Evolutionary conservation across 2,113 vertebrate species (phyloP).

Genomic region (Odocoileus virginianus): DNA sequence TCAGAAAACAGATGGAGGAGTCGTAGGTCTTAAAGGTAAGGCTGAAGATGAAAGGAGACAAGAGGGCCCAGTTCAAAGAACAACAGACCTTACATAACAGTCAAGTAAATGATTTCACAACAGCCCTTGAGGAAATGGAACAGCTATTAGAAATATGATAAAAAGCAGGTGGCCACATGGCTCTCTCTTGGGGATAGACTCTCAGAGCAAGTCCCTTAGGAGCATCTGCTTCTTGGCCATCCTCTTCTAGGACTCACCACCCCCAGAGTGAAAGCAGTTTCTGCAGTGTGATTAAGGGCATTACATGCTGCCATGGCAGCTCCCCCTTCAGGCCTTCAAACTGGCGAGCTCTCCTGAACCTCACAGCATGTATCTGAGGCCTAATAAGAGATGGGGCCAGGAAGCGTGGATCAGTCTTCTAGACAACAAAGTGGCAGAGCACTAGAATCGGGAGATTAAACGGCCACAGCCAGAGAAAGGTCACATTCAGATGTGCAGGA

Average conservation of each 20-base stretch:
- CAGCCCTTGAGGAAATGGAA: constrained; percentile 52
- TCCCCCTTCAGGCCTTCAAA: neutral
- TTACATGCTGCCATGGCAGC: neutral
- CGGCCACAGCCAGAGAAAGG: neutral
- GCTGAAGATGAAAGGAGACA: constrained; percentile 59
- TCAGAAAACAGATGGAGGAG: constrained; percentile 71
- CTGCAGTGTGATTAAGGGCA: neutral
- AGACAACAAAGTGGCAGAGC: neutral
- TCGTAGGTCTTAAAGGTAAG: constrained; percentile 70
- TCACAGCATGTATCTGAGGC: neutral
- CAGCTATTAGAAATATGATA: constrained; percentile 72
- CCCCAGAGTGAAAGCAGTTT: neutral
- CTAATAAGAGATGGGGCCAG: neutral
- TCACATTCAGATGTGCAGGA: neutral
- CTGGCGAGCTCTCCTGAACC: neutral
- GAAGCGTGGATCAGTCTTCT: neutral
- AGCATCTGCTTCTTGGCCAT: neutral
- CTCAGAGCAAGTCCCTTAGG: neutral
- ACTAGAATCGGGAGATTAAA: neutral
- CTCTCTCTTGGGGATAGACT: neutral
- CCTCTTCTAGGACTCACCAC: neutral
- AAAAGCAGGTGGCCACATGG: neutral
- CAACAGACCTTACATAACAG: constrained; percentile 60
- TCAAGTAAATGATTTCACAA: constrained; percentile 59
- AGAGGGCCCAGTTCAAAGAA: constrained; percentile 61